Conservation (phyloP, 2,888 invertebrate species). For the Cyclophora punctaria region DNA sequence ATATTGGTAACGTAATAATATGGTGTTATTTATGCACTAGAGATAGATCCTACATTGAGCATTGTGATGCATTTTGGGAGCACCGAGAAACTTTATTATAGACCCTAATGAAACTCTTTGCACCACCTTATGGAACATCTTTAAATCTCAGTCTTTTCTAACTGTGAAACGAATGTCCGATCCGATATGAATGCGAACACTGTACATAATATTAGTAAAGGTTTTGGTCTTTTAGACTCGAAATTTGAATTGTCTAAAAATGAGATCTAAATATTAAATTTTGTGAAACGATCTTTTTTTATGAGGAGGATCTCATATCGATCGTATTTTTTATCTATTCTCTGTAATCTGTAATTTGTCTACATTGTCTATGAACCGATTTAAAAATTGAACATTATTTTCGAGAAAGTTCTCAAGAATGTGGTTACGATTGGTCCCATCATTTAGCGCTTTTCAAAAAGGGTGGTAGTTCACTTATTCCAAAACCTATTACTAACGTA, state of each 20-base stretch:
- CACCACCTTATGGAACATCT: not conserved
- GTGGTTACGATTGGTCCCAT: not conserved
- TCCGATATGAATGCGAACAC: slow-evolving; percentile 68
- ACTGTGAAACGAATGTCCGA: slow-evolving; percentile 21
- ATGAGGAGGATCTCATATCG: no score
- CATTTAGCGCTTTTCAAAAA: not conserved
- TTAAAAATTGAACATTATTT: no score
- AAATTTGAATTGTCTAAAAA: no score
- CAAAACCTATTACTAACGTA: no score
- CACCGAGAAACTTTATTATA: slow-evolving; percentile 6
- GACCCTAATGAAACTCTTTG: no score
- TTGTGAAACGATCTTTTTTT: no score
- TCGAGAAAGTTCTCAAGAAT: no score
- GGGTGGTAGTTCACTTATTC: no score
- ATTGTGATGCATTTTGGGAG: slow-evolving; percentile 48
- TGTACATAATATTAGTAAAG: slow-evolving; percentile 2
- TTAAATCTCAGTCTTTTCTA: slow-evolving; percentile 4
- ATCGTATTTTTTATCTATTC: not conserved
- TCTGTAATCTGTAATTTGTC: not conserved
- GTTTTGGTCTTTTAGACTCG: no score
- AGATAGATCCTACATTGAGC: slow-evolving; percentile 23
- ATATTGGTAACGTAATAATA: slow-evolving; percentile 57
- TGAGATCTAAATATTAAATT: no score
- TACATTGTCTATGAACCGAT: no score
- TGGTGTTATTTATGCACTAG: slow-evolving; percentile 25